Percentiles rank a stretch among this genome's conserved stretches.
phyloP scores from a whole-genome alignment of 2,113 vertebrate genomes.

The Panthera tigris region DNA sequence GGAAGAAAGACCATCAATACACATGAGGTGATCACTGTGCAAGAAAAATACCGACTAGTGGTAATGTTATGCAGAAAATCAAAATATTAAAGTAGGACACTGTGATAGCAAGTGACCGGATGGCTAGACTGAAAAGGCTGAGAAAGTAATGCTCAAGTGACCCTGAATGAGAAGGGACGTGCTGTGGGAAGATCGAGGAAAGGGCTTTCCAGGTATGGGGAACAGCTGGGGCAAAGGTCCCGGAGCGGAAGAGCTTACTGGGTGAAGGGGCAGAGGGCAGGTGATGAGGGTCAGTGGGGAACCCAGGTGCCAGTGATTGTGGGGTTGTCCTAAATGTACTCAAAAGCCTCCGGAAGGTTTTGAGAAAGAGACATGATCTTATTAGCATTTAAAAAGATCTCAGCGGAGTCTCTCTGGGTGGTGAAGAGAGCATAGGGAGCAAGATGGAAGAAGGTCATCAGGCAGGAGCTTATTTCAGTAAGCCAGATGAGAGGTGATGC shows the following conservation, averaged over 20 bases:
- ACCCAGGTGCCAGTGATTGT: background rate
- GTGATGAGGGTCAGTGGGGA: background rate
- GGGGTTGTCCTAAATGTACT: background rate
- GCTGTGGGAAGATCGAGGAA: background rate
- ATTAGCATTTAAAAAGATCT: background rate
- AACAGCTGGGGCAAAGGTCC: background rate
- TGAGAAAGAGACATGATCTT: background rate
- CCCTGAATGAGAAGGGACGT: background rate
- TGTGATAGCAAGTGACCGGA: background rate
- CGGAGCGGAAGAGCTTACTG: background rate
- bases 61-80: background rate
- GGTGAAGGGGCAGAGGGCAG: background rate
- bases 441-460: background rate
- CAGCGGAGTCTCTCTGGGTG: background rate
- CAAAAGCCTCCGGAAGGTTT: background rate
- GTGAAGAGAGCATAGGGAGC: background rate
- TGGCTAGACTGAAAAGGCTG: background rate
- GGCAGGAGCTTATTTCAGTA: background rate
- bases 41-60: background rate
- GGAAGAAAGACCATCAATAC: background rate
- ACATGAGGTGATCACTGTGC: background rate
- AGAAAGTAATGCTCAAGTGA: background rate
- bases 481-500: background rate
- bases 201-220: background rate
- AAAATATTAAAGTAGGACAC: background rate